phyloP scores from a whole-genome alignment of 1,140 invertebrate species.

The Spodoptera litura region DNA sequence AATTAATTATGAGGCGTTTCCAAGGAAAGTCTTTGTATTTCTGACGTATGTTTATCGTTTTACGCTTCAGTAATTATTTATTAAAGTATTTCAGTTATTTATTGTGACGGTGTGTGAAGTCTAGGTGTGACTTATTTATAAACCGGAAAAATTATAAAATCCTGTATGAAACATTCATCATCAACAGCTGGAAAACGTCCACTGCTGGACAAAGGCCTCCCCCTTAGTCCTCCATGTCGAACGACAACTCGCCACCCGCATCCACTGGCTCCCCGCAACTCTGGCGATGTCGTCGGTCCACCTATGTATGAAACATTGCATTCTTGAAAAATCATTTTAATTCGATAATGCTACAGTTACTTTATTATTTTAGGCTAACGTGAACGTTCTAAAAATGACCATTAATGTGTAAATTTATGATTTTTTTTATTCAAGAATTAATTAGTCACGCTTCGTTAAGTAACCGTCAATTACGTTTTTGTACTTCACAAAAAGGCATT shows the following conservation, averaged over 20 bases:
- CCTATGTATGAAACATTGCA: background rate
- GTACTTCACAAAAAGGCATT: background rate
- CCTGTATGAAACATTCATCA: too few relatives aligned
- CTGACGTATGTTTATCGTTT: background rate
- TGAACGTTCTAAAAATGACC: background rate
- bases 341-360: background rate
- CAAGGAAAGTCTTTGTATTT: background rate
- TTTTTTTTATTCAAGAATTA: conserved; percentile 25
- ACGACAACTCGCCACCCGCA: too few relatives aligned
- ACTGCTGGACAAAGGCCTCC: too few relatives aligned
- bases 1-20: conserved; percentile 5
- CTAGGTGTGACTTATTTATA: too few relatives aligned
- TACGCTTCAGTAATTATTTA: too few relatives aligned
- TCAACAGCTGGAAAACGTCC: too few relatives aligned
- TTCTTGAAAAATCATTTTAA: background rate
- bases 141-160: too few relatives aligned
- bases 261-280: too few relatives aligned
- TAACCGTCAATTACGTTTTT: conserved; percentile 20
- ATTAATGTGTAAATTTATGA: background rate
- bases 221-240: too few relatives aligned
- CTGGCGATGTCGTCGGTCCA: too few relatives aligned
- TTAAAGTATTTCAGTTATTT: background rate
- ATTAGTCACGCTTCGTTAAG: conserved; percentile 27
- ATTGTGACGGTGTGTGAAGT: too few relatives aligned
- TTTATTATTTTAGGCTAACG: background rate